A percentile compares a stretch with the other conserved stretches of the same genome.
phyloP scores from a whole-genome alignment of 2,797 vertebrate genomes.

The Micromesistius poutassou region DNA sequence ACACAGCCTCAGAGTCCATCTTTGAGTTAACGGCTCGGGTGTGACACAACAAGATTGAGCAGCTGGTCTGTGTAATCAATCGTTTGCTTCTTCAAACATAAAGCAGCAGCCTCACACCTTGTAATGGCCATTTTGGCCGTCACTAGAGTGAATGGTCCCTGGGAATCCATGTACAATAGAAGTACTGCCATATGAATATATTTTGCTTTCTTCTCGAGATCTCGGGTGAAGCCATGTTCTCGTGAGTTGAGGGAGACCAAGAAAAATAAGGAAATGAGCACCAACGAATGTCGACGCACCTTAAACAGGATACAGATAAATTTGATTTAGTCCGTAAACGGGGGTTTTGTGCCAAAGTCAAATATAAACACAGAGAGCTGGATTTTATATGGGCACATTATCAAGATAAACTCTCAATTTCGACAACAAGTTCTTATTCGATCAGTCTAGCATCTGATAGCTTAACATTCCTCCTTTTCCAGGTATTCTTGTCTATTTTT shows the following conservation, averaged over 20 bases:
- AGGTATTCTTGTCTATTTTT: slow-evolving; percentile 34
- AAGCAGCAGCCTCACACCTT: neutral
- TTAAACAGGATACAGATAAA: neutral
- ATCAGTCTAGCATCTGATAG: slow-evolving; percentile 57
- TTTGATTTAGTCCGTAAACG: neutral
- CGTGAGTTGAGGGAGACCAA: neutral
- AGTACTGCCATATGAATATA: neutral
- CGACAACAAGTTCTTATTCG: slow-evolving; percentile 27
- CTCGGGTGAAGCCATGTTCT: neutral
- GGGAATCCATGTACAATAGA: no score
- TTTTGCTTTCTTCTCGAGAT: neutral
- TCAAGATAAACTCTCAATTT: slow-evolving; percentile 33
- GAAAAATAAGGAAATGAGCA: neutral
- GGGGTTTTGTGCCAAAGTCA: slow-evolving; percentile 12
- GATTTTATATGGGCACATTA: slow-evolving; percentile 43
- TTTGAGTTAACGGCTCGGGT: neutral
- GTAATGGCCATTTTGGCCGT: neutral
- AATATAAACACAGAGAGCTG: slow-evolving; percentile 13
- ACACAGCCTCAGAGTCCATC: neutral
- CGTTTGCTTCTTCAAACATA: neutral
- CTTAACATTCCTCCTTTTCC: slow-evolving; percentile 54
- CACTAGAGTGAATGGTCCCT: neutral
- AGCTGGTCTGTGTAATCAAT: neutral
- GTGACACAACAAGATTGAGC: neutral
- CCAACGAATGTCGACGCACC: neutral